phyloP scores from a whole-genome alignment of 2,888 invertebrate genomes.

The Metacarcinus magister region DNA sequence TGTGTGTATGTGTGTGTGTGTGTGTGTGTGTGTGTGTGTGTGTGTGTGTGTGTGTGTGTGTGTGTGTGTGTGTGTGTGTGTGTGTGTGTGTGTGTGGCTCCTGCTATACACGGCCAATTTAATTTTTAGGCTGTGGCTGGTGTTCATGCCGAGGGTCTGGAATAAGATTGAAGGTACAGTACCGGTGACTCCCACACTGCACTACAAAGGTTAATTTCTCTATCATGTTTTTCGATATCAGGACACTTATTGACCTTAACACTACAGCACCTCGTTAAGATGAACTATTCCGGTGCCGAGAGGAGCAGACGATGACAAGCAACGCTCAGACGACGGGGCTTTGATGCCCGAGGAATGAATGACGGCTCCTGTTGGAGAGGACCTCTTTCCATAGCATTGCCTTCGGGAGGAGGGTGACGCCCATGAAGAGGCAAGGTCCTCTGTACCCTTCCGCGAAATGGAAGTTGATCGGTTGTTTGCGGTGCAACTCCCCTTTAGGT shows the following conservation, averaged over 20 bases:
- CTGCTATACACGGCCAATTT: background rate
- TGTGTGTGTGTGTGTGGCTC: background rate
- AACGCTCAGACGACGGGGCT: background rate
- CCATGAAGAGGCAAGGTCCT: background rate
- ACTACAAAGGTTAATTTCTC: background rate
- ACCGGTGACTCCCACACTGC: background rate
- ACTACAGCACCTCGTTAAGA: background rate
- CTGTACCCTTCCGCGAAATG: background rate
- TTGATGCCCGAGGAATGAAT: background rate
- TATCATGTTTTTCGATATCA: background rate
- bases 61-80: slow-evolving; percentile 42
- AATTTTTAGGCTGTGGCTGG: background rate
- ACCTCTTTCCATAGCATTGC: background rate
- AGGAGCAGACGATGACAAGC: background rate
- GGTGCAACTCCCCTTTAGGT: slow-evolving; percentile 47
- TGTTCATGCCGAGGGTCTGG: background rate
- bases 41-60: slow-evolving; percentile 42
- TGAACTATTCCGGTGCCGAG: background rate
- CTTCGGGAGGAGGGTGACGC: background rate
- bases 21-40: slow-evolving; percentile 42
- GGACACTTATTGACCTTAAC: slow-evolving; percentile 11
- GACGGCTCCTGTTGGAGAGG: background rate
- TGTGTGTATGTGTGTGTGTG: slow-evolving; percentile 37
- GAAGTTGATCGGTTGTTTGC: slow-evolving; percentile 45
- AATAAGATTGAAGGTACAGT: background rate